Conservation (phyloP, 2,888 invertebrate species). For the Agrenia bidenticulata region DNA sequence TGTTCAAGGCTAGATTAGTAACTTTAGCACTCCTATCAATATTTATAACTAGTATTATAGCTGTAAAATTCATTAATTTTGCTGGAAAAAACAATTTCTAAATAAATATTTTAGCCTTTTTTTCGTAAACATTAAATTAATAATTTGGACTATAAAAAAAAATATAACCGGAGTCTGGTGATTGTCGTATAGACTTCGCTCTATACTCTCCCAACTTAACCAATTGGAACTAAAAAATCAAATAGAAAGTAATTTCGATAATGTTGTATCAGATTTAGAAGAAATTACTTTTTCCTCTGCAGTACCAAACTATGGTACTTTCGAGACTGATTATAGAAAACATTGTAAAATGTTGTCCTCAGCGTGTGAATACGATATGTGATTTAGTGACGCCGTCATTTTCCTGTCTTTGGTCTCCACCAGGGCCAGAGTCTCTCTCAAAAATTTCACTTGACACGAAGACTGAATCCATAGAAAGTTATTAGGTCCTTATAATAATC, state of each 20-base stretch:
- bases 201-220: slow-evolving; percentile 72
- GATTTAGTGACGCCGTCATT: slow-evolving; percentile 64
- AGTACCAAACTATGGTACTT: slow-evolving; percentile 58
- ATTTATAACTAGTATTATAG: slow-evolving; percentile 66
- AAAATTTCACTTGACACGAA: slow-evolving; percentile 19
- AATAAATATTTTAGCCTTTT: neutral
- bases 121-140: too few relatives aligned
- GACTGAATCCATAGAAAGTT: too few relatives aligned
- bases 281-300: neutral
- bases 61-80: too few relatives aligned
- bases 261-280: slow-evolving; percentile 62
- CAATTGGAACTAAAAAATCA: slow-evolving; percentile 67
- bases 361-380: slow-evolving; percentile 67
- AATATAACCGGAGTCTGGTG: slow-evolving; percentile 66
- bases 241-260: slow-evolving; percentile 60
- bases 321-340: slow-evolving; percentile 63
- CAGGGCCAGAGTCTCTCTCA: slow-evolving; percentile 20
- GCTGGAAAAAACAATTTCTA: too few relatives aligned
- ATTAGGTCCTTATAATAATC: too few relatives aligned
- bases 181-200: slow-evolving; percentile 71
- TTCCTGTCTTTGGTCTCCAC: slow-evolving; percentile 53
- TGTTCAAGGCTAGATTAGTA: too few relatives aligned
- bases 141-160: too few relatives aligned
- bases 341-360: slow-evolving; percentile 69
- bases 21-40: slow-evolving; percentile 66